These are phyloP conservation scores for Helarctos malayanus DNA, from an alignment of 2,797 vertebrate genomes.

Conservation along the genomic window DNA sequence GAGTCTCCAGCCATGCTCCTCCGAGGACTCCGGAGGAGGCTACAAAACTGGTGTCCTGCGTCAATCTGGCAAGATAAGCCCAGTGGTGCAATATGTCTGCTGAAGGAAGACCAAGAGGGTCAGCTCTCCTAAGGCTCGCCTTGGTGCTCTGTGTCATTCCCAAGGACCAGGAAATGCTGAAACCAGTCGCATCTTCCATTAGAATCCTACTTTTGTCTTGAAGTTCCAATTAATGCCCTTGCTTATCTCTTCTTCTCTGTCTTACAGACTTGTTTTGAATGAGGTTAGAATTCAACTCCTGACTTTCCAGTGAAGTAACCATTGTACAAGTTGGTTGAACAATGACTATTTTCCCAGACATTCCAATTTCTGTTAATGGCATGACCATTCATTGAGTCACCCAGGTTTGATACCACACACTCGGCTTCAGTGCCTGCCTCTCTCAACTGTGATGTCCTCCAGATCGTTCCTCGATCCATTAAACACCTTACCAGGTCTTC, in stretches of 20 bases:
- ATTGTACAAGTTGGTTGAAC: not conserved
- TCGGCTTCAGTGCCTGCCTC: not conserved
- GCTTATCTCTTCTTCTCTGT: not conserved
- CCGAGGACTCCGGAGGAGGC: not conserved
- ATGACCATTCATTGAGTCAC: not conserved
- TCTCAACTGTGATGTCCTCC: not conserved
- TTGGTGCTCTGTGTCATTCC: not conserved
- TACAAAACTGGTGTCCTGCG: not conserved
- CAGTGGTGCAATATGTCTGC: rapidly evolving
- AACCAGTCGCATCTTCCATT: not conserved
- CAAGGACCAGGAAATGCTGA: not conserved
- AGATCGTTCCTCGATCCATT: not conserved
- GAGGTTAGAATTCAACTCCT: not conserved
- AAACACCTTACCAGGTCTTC: not conserved
- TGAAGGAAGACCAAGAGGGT: rapidly evolving
- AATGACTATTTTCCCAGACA: not conserved
- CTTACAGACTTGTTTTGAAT: not conserved
- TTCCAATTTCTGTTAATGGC: not conserved
- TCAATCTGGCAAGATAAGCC: not conserved
- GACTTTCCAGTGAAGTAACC: conserved; percentile 33
- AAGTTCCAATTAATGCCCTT: not conserved
- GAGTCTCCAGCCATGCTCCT: not conserved
- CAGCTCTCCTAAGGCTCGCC: not conserved
- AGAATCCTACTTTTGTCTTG: not conserved
- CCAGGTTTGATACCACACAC: not conserved